These are phyloP conservation scores for Temnothorax nylanderi DNA, from an alignment of 1,140 invertebrate genomes.

Conservation along the genomic window DNA sequence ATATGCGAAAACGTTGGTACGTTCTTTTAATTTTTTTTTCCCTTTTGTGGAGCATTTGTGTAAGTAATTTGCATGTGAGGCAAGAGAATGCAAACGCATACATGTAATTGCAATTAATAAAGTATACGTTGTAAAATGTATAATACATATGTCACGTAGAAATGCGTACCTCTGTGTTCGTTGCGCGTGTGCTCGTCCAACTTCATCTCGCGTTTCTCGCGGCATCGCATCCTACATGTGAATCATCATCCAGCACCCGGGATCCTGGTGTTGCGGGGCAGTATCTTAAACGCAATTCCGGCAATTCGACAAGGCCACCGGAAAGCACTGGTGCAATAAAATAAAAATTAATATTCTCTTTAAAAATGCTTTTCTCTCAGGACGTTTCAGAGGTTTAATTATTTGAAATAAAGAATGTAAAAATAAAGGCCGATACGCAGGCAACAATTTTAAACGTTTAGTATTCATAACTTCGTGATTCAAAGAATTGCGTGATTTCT, in stretches of 20 bases:
- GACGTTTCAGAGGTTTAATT: background rate
- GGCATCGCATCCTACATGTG: background rate
- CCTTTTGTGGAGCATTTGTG: conserved; percentile 58
- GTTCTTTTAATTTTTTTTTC: conserved; percentile 36
- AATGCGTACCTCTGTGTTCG: conserved; percentile 9
- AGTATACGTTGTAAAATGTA: conserved; percentile 61
- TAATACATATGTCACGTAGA: conserved; percentile 8
- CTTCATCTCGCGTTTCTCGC: background rate
- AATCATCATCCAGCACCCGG: background rate
- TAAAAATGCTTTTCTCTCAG: background rate
- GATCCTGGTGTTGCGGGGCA: background rate
- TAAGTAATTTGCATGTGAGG: conserved; percentile 62
- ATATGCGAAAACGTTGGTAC: conserved; percentile 42
- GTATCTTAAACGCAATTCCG: background rate
- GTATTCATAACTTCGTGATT: background rate
- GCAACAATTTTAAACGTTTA: background rate
- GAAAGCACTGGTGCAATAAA: background rate
- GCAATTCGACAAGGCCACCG: too few species aligned
- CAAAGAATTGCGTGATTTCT: background rate
- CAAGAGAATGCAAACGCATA: conserved; percentile 50
- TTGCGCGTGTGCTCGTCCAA: background rate
- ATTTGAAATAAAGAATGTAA: background rate
- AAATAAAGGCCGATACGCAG: background rate
- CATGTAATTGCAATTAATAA: conserved; percentile 65
- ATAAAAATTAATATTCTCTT: background rate